Evolutionary conservation across 2,888 invertebrate genomes (phyloP).

Genomic region (Polydrusus pterygomalis): DNA sequence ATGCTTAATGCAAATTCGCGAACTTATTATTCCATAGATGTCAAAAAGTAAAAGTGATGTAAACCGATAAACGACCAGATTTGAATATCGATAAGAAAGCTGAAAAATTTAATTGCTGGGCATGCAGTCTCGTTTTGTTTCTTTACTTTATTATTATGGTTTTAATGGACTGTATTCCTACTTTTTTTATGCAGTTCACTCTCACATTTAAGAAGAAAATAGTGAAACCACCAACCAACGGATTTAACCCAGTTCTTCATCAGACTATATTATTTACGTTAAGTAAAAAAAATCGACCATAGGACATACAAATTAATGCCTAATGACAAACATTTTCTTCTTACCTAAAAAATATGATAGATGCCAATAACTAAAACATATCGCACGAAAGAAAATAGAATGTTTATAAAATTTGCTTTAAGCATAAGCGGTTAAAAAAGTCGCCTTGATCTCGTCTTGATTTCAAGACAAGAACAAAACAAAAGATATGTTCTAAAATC

Average conservation of each 20-base stretch:
- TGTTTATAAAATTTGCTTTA: too few species aligned
- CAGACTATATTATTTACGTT: not conserved
- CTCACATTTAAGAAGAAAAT: slow-evolving; percentile 19
- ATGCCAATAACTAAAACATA: too few species aligned
- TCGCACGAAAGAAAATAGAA: too few species aligned
- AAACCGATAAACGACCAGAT: slow-evolving; percentile 30
- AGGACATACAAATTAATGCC: too few species aligned
- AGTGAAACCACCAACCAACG: slow-evolving; percentile 13
- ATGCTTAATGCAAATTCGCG: not conserved
- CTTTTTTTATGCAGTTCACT: slow-evolving; percentile 19
- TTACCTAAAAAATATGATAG: too few species aligned
- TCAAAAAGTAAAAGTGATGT: slow-evolving; percentile 33
- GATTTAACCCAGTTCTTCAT: slow-evolving; percentile 23
- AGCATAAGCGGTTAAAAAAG: too few species aligned
- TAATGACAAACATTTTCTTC: too few species aligned
- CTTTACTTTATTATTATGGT: slow-evolving; percentile 15
- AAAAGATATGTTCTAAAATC: too few species aligned
- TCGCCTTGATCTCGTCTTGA: too few species aligned
- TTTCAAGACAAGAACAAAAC: too few species aligned
- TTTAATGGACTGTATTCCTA: slow-evolving; percentile 17
- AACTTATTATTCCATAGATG: slow-evolving; percentile 1
- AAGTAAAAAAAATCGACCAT: too few species aligned
- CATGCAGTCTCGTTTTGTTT: slow-evolving; percentile 1
- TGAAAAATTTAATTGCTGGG: slow-evolving; percentile 15
- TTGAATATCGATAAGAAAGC: slow-evolving; percentile 42